Conservation (phyloP, 1,140 invertebrate species). For the Ceratosolen solmsi region DNA sequence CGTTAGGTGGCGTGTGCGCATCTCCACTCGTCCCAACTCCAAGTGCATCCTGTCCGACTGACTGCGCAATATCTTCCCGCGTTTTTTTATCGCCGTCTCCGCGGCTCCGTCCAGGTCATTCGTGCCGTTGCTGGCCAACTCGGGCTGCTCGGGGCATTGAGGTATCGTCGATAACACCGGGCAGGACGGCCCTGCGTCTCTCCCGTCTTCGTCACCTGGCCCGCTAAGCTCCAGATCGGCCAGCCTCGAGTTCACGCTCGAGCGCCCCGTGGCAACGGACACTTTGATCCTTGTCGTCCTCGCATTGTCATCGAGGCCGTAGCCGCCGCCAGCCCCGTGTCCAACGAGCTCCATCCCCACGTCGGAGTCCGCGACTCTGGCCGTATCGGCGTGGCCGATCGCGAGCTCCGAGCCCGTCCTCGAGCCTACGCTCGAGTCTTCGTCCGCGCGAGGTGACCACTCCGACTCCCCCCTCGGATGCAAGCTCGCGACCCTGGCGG, state of each 20-base stretch:
- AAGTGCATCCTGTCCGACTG: constrained; percentile 63
- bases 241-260: background rate
- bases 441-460: too few relatives aligned
- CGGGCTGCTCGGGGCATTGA: constrained; percentile 60
- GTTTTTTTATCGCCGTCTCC: constrained; percentile 53
- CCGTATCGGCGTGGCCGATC: too few relatives aligned
- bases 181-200: constrained; percentile 44
- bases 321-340: too few relatives aligned
- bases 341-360: too few relatives aligned
- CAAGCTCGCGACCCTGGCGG: too few relatives aligned
- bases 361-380: too few relatives aligned
- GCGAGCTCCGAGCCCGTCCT: background rate
- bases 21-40: constrained; percentile 55
- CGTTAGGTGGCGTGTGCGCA: constrained; percentile 56
- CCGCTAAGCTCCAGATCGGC: background rate
- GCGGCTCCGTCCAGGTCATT: background rate
- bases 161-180: constrained; percentile 63
- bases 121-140: background rate
- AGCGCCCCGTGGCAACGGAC: background rate
- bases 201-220: background rate
- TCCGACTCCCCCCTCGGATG: too few relatives aligned
- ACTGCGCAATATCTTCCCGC: constrained; percentile 55
- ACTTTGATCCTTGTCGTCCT: background rate
- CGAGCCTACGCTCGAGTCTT: background rate
- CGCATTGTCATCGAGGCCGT: too few relatives aligned